Conservation (phyloP, 2,113 vertebrate genomes). For the Ginglymostoma cirratum region DNA sequence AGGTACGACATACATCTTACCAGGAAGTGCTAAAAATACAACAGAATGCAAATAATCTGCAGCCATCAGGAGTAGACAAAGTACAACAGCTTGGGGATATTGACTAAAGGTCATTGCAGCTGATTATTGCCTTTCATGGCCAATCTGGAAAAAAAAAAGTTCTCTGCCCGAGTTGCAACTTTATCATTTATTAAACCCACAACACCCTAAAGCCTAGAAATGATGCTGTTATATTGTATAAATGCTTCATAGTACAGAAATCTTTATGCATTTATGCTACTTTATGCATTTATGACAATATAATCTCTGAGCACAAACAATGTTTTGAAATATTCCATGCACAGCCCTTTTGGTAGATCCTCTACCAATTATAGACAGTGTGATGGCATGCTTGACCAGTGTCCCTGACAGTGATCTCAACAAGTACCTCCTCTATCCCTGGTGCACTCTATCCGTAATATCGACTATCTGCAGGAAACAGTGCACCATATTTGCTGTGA, state of each 20-base stretch:
- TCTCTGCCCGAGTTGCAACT: not conserved
- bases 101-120: not conserved
- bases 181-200: not conserved
- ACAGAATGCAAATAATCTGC: not conserved
- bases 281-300: not conserved
- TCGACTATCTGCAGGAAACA: not conserved
- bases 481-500: not conserved
- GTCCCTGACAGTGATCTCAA: not conserved
- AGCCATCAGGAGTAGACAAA: not conserved
- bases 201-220: not conserved
- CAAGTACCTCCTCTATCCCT: not conserved
- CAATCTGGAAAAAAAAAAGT: not conserved
- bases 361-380: too few relatives aligned
- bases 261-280: not conserved
- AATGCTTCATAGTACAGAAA: not conserved
- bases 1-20: not conserved
- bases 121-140: not conserved
- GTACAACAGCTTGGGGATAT: not conserved
- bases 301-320: not conserved
- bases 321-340: not conserved
- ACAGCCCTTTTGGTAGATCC: not conserved
- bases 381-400: not conserved
- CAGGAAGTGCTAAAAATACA: not conserved
- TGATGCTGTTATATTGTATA: not conserved
- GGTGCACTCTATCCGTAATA: not conserved